phyloP scores from a whole-genome alignment of 1,140 invertebrate species.

The Temnothorax nylanderi region DNA sequence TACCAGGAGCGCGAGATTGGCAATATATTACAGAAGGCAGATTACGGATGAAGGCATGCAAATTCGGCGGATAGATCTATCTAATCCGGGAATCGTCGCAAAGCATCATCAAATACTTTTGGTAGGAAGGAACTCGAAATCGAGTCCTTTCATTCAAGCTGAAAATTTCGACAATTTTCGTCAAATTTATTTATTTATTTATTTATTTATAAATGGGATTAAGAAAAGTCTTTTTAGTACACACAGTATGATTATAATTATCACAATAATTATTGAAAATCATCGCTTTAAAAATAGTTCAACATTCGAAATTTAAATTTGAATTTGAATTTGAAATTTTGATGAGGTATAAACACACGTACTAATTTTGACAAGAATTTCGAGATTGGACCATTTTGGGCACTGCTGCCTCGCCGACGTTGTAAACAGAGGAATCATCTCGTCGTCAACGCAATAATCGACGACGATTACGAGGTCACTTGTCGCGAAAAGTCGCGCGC shows the following conservation, averaged over 20 bases:
- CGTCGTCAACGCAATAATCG: background rate
- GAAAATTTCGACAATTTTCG: background rate
- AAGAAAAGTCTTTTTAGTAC: too few relatives aligned
- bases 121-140: background rate
- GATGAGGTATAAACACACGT: background rate
- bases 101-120: background rate
- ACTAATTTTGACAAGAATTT: background rate
- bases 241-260: too few relatives aligned
- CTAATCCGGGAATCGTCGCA: conserved; percentile 8
- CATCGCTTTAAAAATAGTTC: background rate
- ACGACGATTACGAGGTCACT: background rate
- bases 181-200: too few relatives aligned
- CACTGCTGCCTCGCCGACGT: too few relatives aligned
- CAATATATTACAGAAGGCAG: conserved; percentile 2
- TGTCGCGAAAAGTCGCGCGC: background rate
- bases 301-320: background rate
- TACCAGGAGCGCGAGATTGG: background rate
- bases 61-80: background rate
- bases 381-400: background rate
- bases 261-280: background rate
- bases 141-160: background rate
- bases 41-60: background rate
- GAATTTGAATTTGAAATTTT: background rate
- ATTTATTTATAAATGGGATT: too few relatives aligned
- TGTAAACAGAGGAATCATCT: background rate